These are phyloP conservation scores for Hedychridium roseum DNA, from an alignment of 2,888 invertebrate species.

Conservation along the genomic window DNA sequence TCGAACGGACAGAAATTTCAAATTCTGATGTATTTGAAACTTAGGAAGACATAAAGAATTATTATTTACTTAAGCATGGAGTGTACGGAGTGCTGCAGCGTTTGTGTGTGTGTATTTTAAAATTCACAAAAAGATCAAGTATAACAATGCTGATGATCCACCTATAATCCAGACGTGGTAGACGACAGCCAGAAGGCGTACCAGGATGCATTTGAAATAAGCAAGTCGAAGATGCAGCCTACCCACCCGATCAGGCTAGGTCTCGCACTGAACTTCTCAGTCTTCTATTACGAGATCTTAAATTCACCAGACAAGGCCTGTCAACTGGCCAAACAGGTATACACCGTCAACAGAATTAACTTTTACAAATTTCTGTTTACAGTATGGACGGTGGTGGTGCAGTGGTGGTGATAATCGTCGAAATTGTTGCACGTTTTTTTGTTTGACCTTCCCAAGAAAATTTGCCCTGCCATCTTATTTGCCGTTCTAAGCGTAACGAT, in stretches of 20 bases:
- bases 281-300: constrained; percentile 82
- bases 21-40: no score
- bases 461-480: no score
- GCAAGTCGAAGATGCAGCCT: constrained; percentile 96
- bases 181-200: constrained; percentile 96
- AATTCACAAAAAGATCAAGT: constrained; percentile 3
- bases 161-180: constrained; percentile 79
- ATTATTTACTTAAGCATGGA: no score
- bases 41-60: no score
- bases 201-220: constrained; percentile 96
- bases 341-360: constrained; percentile 26
- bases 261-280: constrained; percentile 87
- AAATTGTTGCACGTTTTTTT: constrained; percentile 15
- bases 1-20: no score
- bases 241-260: constrained; percentile 99
- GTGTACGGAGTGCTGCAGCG: no score
- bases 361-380: neutral
- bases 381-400: constrained; percentile 23
- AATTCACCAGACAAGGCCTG: constrained; percentile 74
- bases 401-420: constrained; percentile 24
- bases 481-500: no score
- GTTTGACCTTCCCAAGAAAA: no score
- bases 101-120: constrained; percentile 7
- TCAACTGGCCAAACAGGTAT: constrained; percentile 73
- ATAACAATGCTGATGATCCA: constrained; percentile 14